These are phyloP conservation scores for Cynocephalus volans DNA, from an alignment of 2,113 vertebrate species.

Conservation along the genomic window DNA sequence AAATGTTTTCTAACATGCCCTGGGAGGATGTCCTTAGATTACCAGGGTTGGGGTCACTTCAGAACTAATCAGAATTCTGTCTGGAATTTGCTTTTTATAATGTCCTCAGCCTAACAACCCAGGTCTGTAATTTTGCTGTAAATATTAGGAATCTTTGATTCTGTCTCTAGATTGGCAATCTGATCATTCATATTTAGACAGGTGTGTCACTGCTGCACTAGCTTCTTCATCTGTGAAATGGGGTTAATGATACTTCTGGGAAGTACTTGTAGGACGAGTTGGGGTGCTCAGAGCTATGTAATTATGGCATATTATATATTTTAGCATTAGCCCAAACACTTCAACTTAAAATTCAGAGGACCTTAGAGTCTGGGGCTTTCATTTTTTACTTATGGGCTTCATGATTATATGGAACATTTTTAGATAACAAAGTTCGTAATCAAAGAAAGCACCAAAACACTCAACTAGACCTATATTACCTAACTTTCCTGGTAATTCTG, in stretches of 20 bases:
- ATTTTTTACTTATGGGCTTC: background rate
- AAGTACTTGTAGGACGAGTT: conserved; percentile 32
- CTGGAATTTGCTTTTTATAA: background rate
- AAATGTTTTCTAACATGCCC: background rate
- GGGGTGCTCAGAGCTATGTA: conserved; percentile 44
- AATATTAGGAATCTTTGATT: conserved; percentile 41
- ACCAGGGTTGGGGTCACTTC: background rate
- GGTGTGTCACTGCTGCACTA: background rate
- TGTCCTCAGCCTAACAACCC: background rate
- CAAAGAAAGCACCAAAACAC: background rate
- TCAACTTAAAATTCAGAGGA: conserved; percentile 48
- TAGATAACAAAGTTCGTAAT: background rate
- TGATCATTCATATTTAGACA: conserved; percentile 55
- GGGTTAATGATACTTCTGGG: conserved; percentile 27
- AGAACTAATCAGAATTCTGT: background rate
- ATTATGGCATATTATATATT: background rate
- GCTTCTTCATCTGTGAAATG: conserved; percentile 53
- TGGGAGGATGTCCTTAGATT: background rate
- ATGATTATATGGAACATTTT: background rate
- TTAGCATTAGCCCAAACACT: background rate
- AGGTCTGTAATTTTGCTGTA: conserved; percentile 54
- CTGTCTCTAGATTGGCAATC: conserved; percentile 55
- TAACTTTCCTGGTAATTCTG: background rate
- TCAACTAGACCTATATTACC: background rate
- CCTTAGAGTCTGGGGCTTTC: conserved; percentile 10